Base-by-base conservation (phyloP, 2,113 vertebrate genomes). In the Gila orcuttii region DNA sequence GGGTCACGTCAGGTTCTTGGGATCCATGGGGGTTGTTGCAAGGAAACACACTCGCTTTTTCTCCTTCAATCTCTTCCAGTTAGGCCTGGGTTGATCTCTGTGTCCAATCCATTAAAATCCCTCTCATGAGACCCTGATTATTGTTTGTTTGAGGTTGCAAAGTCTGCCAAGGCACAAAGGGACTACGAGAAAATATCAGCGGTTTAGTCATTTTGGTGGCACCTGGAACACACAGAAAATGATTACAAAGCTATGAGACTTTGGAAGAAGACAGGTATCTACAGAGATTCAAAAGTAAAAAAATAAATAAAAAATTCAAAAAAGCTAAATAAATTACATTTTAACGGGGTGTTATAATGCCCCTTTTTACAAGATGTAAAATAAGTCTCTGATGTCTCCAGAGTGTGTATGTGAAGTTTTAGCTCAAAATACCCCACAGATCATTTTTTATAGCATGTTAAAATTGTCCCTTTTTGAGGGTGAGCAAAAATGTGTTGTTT, bases 121-220 rank as follows among this genome's bases (percentile, higher is more conserved):
- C 47, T 90, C 83, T 88, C 88, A 92, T 85, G 57, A 90, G 89
- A 83, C 76, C 69, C 88, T 71, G 88, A 92, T 92, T 92, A 89
- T 89, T 92, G 89, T 89, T 91, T 88, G 90, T 92, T 89, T 47
- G 55, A 25, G 71, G 68, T 86, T 64, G 57, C 68, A 82, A 31
- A 81, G n/a, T 50, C 64, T 50, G 59, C 76, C 60, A 88, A 84
- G 17, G 62, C 42, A 66, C 79, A 50, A 68, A 52, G 79, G 45
- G 62, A 52, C 62, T 12, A 33, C 3, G 4, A 68, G 79, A 47
- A 47, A 68, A 23, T 19, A 50, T 9, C 62, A 50, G 62, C 1
- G 6, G 59, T 52, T 68, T 19, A 50, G 42, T 12, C 19, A 13
- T 64, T 62, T n/a, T 42, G n/a, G 31, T 39, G 57, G 62, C 62